Evolutionary conservation across 2,113 vertebrate species (phyloP).

Genomic region (cattle (Bos taurus)): DNA sequence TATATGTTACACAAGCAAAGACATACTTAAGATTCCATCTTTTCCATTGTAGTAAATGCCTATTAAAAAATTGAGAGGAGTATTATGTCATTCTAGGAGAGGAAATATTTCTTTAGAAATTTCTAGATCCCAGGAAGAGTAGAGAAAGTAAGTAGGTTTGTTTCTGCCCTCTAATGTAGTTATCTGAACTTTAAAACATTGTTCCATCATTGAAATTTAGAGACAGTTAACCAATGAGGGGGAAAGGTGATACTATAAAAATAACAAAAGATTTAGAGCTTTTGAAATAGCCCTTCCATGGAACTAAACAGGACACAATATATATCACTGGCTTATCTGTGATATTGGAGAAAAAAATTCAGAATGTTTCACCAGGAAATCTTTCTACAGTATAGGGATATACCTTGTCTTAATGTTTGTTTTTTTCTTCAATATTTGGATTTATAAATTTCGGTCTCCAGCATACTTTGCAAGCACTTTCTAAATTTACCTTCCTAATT

Average conservation of each 20-base stretch:
- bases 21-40: neutral
- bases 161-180: neutral
- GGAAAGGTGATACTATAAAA: neutral
- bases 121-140: neutral
- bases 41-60: neutral
- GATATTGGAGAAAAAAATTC: neutral
- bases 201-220: constrained; percentile 12
- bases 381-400: neutral
- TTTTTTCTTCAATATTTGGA: neutral
- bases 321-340: neutral
- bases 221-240: neutral
- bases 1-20: neutral
- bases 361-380: neutral
- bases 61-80: neutral
- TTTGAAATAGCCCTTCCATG: neutral
- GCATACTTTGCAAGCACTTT: neutral
- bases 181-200: neutral
- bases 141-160: neutral
- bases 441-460: constrained; percentile 26
- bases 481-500: neutral
- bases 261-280: neutral
- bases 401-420: neutral
- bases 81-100: neutral
- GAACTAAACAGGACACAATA: neutral
- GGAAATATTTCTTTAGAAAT: constrained; percentile 22